Evolutionary conservation across 2,797 vertebrate species (phyloP).

Genomic region (Rhincodon typus): DNA sequence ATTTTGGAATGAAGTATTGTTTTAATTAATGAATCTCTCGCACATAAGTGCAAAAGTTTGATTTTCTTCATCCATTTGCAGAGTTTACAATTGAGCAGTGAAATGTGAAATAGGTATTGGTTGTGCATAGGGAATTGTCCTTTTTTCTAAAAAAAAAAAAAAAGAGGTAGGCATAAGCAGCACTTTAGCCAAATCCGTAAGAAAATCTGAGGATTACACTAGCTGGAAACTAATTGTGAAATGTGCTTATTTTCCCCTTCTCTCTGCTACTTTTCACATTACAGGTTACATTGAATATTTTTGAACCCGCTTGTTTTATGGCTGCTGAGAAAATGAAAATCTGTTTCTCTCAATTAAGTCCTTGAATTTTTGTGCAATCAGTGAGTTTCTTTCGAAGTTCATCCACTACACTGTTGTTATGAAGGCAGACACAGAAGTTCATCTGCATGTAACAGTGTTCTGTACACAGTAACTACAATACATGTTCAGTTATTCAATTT

Average conservation of each 20-base stretch:
- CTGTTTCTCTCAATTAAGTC: not conserved
- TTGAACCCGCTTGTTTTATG: not conserved
- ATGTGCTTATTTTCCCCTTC: too few relatives aligned
- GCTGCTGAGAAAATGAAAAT: not conserved
- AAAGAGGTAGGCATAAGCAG: too few relatives aligned
- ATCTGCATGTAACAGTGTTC: too few relatives aligned
- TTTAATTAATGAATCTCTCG: not conserved
- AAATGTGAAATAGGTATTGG: too few relatives aligned
- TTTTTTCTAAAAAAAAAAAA: too few relatives aligned
- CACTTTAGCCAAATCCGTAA: too few relatives aligned
- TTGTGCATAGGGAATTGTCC: too few relatives aligned
- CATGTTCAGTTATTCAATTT: not conserved
- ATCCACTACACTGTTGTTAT: not conserved
- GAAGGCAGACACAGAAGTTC: not conserved
- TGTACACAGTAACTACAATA: not conserved
- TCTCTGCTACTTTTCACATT: not conserved
- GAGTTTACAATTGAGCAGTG: not conserved
- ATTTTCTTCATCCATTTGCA: not conserved
- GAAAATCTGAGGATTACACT: too few relatives aligned
- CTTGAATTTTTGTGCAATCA: not conserved
- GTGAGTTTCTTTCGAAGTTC: not conserved
- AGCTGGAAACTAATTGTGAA: too few relatives aligned
- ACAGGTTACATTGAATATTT: not conserved
- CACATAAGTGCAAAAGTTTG: not conserved
- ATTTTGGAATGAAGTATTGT: not conserved